phyloP scores from a whole-genome alignment of 64 coral and sea anemone genomes.

The Trachythela sp. region DNA sequence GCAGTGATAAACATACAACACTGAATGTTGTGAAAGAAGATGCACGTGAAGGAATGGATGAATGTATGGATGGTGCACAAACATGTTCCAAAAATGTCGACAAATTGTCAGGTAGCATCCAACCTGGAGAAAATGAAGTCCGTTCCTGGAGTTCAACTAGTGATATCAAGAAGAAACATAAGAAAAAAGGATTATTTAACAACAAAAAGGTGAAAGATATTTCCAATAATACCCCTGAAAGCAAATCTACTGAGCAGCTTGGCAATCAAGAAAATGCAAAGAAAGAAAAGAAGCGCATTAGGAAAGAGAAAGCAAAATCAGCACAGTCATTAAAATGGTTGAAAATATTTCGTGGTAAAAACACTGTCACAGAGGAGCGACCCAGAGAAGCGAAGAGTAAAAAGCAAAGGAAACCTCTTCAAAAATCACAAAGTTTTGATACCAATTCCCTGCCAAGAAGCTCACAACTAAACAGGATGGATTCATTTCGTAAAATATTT shows the following conservation, averaged over 20 bases:
- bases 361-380: not conserved
- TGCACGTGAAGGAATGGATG: not conserved
- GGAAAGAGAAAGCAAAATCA: not conserved
- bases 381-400: not conserved
- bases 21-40: not conserved
- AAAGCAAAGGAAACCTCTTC: not conserved
- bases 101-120: not conserved
- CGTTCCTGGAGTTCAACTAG: not conserved
- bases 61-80: not conserved
- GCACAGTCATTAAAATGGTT: not conserved
- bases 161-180: not conserved
- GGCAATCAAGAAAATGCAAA: not conserved
- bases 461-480: not conserved
- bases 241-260: not conserved
- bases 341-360: not conserved
- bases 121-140: not conserved
- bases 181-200: not conserved
- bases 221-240: not conserved
- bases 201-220: not conserved
- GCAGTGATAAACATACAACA: not conserved
- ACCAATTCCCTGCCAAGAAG: not conserved
- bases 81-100: not conserved
- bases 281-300: not conserved
- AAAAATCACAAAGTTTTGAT: slow-evolving; percentile 10
- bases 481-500: slow-evolving; percentile 1